Evolutionary conservation across 53 echinoderm and acorn worm genomes (phyloP).

Genomic region (Paelopatides confundens): DNA sequence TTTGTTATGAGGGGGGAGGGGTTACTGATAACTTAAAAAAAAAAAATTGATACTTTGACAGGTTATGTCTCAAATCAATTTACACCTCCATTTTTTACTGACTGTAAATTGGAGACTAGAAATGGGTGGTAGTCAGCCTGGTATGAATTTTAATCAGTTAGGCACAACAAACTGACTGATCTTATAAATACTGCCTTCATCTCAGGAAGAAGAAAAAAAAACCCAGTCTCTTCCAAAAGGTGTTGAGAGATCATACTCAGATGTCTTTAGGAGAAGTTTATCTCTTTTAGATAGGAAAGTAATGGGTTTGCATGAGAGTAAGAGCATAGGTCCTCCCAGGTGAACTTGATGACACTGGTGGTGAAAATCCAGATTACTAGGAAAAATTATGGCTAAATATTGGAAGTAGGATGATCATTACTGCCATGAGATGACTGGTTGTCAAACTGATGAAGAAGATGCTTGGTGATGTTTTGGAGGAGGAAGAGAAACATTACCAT

Average conservation of each 20-base stretch:
- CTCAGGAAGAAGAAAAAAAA: background rate
- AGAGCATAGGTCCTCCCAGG: background rate
- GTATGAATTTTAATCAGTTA: background rate
- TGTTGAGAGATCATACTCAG: slow-evolving; percentile 37
- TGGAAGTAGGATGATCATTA: too few relatives aligned
- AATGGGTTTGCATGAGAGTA: background rate
- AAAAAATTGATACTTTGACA: background rate
- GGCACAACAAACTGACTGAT: slow-evolving; percentile 13
- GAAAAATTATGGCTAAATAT: background rate
- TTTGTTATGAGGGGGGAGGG: too few relatives aligned
- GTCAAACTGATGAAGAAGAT: background rate
- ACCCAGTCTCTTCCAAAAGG: background rate
- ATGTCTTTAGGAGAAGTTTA: background rate
- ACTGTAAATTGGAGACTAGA: background rate
- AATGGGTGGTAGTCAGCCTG: background rate
- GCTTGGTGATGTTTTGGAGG: too few relatives aligned
- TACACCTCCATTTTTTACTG: background rate
- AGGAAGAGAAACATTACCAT: too few relatives aligned
- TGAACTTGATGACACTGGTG: slow-evolving; percentile 3
- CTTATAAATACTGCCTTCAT: background rate
- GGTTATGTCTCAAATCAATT: slow-evolving; percentile 4
- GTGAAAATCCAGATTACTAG: background rate
- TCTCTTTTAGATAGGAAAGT: background rate
- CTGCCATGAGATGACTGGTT: background rate
- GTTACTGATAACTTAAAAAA: too few relatives aligned